These are phyloP conservation scores for Caenorhabditis wallacei DNA, from an alignment of 2,888 invertebrate species.

Conservation along the genomic window DNA sequence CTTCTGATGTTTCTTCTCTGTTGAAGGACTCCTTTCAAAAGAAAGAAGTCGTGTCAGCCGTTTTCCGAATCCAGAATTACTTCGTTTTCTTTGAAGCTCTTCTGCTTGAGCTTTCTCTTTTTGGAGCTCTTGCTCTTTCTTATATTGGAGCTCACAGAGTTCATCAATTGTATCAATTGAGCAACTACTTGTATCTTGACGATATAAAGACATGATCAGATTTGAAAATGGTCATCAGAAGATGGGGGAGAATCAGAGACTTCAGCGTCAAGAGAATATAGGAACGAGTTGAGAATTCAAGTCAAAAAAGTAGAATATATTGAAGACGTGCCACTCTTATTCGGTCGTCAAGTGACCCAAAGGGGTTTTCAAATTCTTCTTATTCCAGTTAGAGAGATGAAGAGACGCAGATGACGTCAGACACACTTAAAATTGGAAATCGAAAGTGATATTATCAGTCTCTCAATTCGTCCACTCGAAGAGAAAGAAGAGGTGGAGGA, in stretches of 20 bases:
- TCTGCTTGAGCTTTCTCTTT: slow-evolving; percentile 27
- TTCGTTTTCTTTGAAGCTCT: slow-evolving; percentile 35
- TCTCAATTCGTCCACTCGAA: slow-evolving; percentile 16
- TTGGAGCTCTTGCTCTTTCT: slow-evolving; percentile 40
- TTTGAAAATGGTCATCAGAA: background rate
- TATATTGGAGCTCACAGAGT: slow-evolving; percentile 61
- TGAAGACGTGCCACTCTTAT: slow-evolving; percentile 4
- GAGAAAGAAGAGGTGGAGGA: background rate
- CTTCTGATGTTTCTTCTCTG: slow-evolving; percentile 8
- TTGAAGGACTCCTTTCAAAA: slow-evolving; percentile 29
- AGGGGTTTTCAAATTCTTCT: slow-evolving; percentile 45
- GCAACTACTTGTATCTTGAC: slow-evolving; percentile 29
- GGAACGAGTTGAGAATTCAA: slow-evolving; percentile 5
- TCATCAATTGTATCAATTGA: slow-evolving; percentile 64
- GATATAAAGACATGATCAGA: slow-evolving; percentile 38
- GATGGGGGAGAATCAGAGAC: background rate
- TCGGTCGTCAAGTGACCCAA: slow-evolving; percentile 56
- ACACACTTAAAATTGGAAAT: slow-evolving; percentile 21
- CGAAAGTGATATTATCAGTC: slow-evolving; percentile 53
- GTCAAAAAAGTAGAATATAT: slow-evolving; percentile 2
- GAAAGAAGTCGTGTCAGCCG: slow-evolving; percentile 42
- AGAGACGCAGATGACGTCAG: slow-evolving; percentile 56
- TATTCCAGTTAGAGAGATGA: slow-evolving; percentile 19
- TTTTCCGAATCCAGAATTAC: slow-evolving; percentile 48
- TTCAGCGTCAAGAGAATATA: background rate